Evolutionary conservation across 2,888 invertebrate genomes (phyloP), one percentile per base, ranked within the genome.

Genomic region (Allygus modestus): DNA sequence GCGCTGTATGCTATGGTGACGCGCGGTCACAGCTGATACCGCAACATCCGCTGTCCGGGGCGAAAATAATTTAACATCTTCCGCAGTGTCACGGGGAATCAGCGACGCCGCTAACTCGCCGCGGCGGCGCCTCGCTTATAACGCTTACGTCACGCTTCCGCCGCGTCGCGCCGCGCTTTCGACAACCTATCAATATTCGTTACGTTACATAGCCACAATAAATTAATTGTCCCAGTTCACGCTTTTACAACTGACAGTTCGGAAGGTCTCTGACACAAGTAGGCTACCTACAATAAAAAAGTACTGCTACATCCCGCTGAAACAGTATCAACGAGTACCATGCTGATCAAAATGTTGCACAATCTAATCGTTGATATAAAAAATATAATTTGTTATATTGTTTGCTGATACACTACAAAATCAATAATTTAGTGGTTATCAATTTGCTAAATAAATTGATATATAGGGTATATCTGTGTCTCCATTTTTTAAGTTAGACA

Each of bases 51-150:
- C 69, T 31, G 69, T 9, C 69, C 69, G 69, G 9, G 33, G 69
- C 69, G 69, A 69, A 69, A 69, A 69, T 69, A 69, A 33, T 33
- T 33, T 69, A 31, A 69, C 69, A 69, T 69, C 69, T 69, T 69
- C 69, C 31, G 69, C 69, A 15, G 31, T 69, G 69, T 69, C 69
- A 69, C 33, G 69, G 69, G 31, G 33, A 7, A 69, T 69, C 69
- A 69, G 33, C 69, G 31, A 4, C 69, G 69, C 69, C 17, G 69
- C 31, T 69, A 69, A 69, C 12, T 5, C 51, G 51, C 51, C 51
- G 51, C 51, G 51, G n/a, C 51, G 51, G 7, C 11, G 11, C 37
- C 7, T 11, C 37, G 46, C 58, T 58, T 12, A 58, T 58, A 23
- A 12, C 58, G 20, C 20, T 58, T 20, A 58, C 58, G 58, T 23